Evolutionary conservation across 1,140 invertebrate genomes (phyloP).

Genomic region (Leucophenga varia): DNA sequence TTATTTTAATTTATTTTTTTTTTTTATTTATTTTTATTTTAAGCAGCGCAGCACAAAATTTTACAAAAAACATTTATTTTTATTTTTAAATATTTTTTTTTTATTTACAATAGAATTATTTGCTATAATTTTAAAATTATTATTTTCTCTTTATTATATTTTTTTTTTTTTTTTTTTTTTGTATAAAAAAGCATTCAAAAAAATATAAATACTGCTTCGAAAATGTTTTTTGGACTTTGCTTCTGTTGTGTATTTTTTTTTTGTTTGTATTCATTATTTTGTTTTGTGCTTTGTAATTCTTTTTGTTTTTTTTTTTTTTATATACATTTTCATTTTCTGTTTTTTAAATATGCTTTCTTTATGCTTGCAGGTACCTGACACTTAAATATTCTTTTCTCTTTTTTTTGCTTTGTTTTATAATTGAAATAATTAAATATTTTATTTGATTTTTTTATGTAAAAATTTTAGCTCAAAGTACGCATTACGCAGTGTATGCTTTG

Average conservation of each 20-base stretch:
- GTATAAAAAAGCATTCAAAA: background rate
- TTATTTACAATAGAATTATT: too few species aligned
- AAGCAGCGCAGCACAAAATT: background rate
- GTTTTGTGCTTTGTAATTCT: constrained; percentile 21
- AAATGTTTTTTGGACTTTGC: constrained; percentile 8
- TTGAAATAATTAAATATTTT: too few species aligned
- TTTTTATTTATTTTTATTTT: background rate
- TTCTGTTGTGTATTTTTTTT: background rate
- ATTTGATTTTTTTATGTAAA: too few species aligned
- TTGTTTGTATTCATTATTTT: constrained; percentile 11
- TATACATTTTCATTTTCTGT: too few species aligned
- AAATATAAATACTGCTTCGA: background rate
- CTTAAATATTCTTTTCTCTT: constrained; percentile 41
- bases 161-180: background rate
- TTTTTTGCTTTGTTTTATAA: too few species aligned
- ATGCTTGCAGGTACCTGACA: constrained; percentile 51
- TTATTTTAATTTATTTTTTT: background rate
- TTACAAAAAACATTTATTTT: too few species aligned
- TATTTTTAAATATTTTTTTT: background rate
- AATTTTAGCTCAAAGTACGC: too few species aligned
- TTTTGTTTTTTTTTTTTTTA: constrained; percentile 25
- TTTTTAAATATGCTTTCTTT: constrained; percentile 17
- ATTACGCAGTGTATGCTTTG: too few species aligned
- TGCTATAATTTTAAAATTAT: too few species aligned
- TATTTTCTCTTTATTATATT: background rate